Conservation (phyloP, 1,140 invertebrate species). For the Marisa cornuarietis region DNA sequence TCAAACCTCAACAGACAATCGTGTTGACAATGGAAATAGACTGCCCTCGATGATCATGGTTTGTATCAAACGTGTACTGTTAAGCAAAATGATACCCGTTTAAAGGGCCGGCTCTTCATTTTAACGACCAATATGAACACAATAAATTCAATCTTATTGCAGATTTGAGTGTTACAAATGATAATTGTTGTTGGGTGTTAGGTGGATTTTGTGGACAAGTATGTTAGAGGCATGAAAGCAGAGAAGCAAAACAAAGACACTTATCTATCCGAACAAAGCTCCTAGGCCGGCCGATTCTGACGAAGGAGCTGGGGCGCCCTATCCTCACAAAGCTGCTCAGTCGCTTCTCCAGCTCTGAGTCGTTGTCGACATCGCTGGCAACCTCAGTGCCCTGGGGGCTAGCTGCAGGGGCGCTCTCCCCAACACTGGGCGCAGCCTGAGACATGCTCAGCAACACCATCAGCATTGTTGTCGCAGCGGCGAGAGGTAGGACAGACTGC, state of each 20-base stretch:
- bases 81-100: too few species aligned
- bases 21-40: too few species aligned
- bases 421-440: background rate
- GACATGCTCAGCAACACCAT: background rate
- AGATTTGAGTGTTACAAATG: too few species aligned
- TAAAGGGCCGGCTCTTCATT: too few species aligned
- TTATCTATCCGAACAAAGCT: constrained; percentile 25
- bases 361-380: constrained; percentile 1
- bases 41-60: too few species aligned
- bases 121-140: too few species aligned
- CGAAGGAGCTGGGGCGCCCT: constrained; percentile 23
- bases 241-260: background rate
- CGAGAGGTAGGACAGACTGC: background rate
- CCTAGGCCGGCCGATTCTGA: constrained; percentile 26
- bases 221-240: too few species aligned
- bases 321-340: constrained; percentile 27
- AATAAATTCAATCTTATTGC: too few species aligned
- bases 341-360: constrained; percentile 18
- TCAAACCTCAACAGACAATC: too few species aligned
- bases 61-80: too few species aligned
- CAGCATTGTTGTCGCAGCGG: background rate
- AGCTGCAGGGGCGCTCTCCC: background rate
- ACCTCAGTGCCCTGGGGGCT: background rate
- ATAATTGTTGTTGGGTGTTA: too few species aligned
- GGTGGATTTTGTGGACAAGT: too few species aligned